Conservation (phyloP, 2,888 invertebrate species). For the Mimachlamys varia region DNA sequence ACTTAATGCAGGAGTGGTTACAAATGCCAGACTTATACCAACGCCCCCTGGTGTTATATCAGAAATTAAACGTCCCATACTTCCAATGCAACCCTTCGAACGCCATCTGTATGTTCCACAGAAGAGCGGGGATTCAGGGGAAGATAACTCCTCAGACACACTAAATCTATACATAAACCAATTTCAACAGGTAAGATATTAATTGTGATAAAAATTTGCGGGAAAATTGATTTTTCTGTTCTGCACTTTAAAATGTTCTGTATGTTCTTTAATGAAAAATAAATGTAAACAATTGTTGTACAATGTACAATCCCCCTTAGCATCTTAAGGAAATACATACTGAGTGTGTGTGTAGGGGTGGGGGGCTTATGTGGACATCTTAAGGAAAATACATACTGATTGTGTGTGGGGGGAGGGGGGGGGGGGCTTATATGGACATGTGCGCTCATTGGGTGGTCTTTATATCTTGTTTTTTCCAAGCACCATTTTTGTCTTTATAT, state of each 20-base stretch:
- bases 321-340: too few species aligned
- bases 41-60: conserved; percentile 62
- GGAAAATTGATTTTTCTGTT: not conserved
- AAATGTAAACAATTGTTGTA: too few species aligned
- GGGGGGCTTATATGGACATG: too few species aligned
- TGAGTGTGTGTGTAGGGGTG: too few species aligned
- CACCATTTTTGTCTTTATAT: too few species aligned
- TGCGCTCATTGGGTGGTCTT: too few species aligned
- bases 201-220: not conserved
- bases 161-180: conserved; percentile 1
- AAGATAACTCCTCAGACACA: conserved; percentile 12
- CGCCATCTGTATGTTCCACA: conserved; percentile 57
- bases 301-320: too few species aligned
- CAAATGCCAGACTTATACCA: conserved; percentile 63
- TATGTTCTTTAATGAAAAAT: too few species aligned
- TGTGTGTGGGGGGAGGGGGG: too few species aligned
- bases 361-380: too few species aligned
- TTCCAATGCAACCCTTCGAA: conserved; percentile 65
- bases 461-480: too few species aligned
- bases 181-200: conserved; percentile 7
- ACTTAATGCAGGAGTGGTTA: conserved; percentile 61
- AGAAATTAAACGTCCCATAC: conserved; percentile 54
- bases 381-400: too few species aligned
- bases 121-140: conserved; percentile 43
- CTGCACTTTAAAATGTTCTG: not conserved